A percentile compares a stretch with the other conserved stretches of the same genome.
Conservation (phyloP, 30 jellyfish, hydroid and myxozoan genomes). For the Pelagia noctiluca region DNA sequence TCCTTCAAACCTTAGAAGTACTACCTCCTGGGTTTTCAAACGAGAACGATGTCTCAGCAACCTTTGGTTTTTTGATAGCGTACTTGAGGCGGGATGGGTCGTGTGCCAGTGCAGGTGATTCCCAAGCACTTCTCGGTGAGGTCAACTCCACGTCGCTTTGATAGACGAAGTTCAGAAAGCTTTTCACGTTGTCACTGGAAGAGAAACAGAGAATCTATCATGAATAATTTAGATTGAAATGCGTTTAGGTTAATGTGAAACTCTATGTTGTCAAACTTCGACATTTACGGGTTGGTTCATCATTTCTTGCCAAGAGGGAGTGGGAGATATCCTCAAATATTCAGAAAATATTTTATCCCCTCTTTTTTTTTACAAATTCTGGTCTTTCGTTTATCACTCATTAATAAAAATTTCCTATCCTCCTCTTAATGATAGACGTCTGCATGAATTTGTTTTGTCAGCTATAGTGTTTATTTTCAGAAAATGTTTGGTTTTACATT, state of each 20-base stretch:
- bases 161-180: conserved; percentile 47
- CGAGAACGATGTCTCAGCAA: conserved; percentile 42
- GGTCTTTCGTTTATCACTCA: too few relatives aligned
- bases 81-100: conserved; percentile 27
- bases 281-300: not conserved
- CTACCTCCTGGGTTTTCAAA: conserved; percentile 67
- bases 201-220: not conserved
- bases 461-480: too few relatives aligned
- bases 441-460: too few relatives aligned
- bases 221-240: not conserved
- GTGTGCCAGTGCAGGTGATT: conserved; percentile 41
- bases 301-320: too few relatives aligned
- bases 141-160: conserved; percentile 67
- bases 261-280: not conserved
- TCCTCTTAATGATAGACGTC: too few relatives aligned
- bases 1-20: conserved; percentile 47
- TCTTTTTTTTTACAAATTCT: too few relatives aligned
- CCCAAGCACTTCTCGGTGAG: conserved; percentile 75
- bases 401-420: too few relatives aligned
- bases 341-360: too few relatives aligned
- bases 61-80: conserved; percentile 41
- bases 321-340: too few relatives aligned
- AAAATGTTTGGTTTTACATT: too few relatives aligned
- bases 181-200: conserved; percentile 51
- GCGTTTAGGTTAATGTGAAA: not conserved